Evolutionary conservation across 92 coral and sea anemone genomes (phyloP).

Genomic region (Porites divaricata): DNA sequence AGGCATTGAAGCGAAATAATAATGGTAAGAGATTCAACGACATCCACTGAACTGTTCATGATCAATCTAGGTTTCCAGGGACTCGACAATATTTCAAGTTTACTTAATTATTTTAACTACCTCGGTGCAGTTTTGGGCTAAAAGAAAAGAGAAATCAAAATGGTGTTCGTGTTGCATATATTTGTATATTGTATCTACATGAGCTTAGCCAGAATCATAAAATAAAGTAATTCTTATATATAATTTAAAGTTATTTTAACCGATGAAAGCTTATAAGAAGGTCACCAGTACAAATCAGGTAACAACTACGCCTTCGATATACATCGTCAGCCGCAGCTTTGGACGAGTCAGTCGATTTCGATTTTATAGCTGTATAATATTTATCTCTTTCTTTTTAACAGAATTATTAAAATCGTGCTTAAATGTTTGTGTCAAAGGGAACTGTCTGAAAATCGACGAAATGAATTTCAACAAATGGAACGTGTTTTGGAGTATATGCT

Average conservation of each 20-base stretch:
- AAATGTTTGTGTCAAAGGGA: background rate
- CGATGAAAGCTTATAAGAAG: background rate
- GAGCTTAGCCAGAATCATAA: background rate
- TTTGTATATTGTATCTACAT: background rate
- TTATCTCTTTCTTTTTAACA: background rate
- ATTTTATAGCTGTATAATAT: too few species aligned
- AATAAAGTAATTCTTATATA: background rate
- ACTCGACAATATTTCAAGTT: too few species aligned
- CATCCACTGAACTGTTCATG: too few species aligned
- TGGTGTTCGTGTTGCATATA: too few species aligned
- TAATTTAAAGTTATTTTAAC: background rate
- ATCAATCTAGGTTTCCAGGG: too few species aligned
- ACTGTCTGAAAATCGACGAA: background rate
- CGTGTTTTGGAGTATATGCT: slow-evolving; percentile 52
- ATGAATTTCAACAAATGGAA: slow-evolving; percentile 42
- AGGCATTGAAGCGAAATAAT: too few species aligned
- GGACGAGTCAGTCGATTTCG: too few species aligned
- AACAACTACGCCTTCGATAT: background rate
- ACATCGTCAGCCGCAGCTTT: too few species aligned
- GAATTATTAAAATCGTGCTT: background rate
- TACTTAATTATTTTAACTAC: too few species aligned
- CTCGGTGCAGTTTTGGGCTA: background rate
- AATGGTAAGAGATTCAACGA: too few species aligned
- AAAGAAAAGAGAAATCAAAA: too few species aligned
- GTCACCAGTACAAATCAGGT: background rate